Percentiles rank a stretch among this genome's conserved stretches.
Evolutionary conservation across 2,113 vertebrate genomes (phyloP).

Genomic region (Cyprinodon tularosa): DNA sequence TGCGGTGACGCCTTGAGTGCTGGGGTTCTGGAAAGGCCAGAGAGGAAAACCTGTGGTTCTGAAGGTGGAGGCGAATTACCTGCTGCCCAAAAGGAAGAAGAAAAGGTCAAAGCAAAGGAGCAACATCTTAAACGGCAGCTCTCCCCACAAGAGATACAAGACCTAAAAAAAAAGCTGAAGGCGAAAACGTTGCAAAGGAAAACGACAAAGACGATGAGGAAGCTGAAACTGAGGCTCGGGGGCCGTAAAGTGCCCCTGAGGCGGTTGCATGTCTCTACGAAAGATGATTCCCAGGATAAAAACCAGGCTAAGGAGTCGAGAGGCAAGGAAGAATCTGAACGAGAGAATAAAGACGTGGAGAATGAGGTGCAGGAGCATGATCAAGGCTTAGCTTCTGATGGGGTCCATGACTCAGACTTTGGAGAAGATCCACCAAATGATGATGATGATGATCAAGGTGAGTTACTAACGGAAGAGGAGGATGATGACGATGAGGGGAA

Average conservation of each 20-base stretch:
- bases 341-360: neutral
- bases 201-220: slow-evolving; percentile 70
- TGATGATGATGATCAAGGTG: too few relatives aligned
- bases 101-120: slow-evolving; percentile 19
- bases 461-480: slow-evolving; percentile 12
- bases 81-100: neutral
- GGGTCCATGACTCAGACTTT: slow-evolving; percentile 32
- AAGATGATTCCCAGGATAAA: slow-evolving; percentile 6
- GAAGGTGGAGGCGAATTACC: neutral
- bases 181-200: slow-evolving; percentile 33
- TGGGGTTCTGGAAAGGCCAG: slow-evolving; percentile 3
- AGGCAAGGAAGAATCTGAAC: slow-evolving; percentile 1
- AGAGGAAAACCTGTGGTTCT: neutral
- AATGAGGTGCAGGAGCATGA: neutral
- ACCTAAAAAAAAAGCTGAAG: slow-evolving; percentile 7
- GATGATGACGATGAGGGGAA: slow-evolving; percentile 39
- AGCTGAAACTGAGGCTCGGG: slow-evolving; percentile 80
- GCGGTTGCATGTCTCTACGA: slow-evolving; percentile 67
- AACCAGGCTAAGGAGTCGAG: slow-evolving; percentile 32
- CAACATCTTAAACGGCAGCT: slow-evolving; percentile 27
- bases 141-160: slow-evolving; percentile 26
- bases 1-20: slow-evolving; percentile 72
- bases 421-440: slow-evolving; percentile 41
- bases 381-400: neutral
- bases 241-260: slow-evolving; percentile 84